Conservation (phyloP, 2,888 invertebrate species). For the Oscheius sp. region DNA sequence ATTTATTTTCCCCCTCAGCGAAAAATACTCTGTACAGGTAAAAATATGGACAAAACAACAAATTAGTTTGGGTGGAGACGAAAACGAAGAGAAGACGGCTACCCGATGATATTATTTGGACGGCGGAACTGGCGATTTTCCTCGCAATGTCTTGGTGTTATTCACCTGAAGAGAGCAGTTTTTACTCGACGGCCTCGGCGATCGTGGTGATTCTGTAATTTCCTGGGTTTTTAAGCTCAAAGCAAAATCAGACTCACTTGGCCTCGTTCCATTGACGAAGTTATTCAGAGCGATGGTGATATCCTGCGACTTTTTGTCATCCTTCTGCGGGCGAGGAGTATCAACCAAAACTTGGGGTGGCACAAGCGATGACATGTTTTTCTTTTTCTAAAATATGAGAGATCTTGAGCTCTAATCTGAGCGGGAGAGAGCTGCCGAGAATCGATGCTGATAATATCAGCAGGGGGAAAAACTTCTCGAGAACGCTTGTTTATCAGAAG, state of each 20-base stretch:
- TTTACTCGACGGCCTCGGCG: not conserved
- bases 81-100: too few relatives aligned
- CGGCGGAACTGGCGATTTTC: conserved; percentile 10
- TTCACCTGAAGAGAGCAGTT: conserved; percentile 1
- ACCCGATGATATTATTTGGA: too few relatives aligned
- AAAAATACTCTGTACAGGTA: too few relatives aligned
- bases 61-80: not conserved
- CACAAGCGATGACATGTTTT: conserved; percentile 33
- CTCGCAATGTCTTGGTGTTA: not conserved
- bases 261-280: not conserved
- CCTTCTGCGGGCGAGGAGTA: conserved; percentile 44
- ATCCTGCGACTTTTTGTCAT: conserved; percentile 1
- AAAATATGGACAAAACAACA: too few relatives aligned
- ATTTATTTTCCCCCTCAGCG: not conserved
- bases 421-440: not conserved
- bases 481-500: not conserved
- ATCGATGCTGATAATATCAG: not conserved
- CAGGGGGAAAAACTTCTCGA: not conserved
- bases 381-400: too few relatives aligned
- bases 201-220: conserved; percentile 13
- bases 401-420: too few relatives aligned
- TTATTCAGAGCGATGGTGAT: conserved; percentile 12
- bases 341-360: conserved; percentile 49
- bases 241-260: conserved; percentile 12
- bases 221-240: not conserved